Base-by-base conservation (phyloP, 2,113 vertebrate species). In the Cyanoliseus patagonus region DNA sequence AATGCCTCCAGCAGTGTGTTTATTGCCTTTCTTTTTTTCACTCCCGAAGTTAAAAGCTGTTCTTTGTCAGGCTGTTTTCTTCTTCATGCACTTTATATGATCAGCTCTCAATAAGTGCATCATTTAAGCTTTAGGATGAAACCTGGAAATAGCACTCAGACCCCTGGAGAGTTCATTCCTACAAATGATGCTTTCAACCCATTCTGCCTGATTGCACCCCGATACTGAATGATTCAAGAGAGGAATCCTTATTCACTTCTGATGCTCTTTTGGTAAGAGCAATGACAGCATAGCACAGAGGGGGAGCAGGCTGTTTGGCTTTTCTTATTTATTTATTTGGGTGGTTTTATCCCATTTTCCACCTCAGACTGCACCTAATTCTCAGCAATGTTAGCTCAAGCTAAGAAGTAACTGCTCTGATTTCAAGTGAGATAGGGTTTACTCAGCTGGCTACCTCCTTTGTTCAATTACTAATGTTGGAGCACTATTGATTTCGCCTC, bases 401-500 rank as follows among this genome's bases (percentile, higher is more conserved):
- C 31, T 47, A 70, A 17, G 66, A 92, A 89, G 52, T 89, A 86
- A 92, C 74, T 84, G 74, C 53, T 95, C 74, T 88, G 52, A 86
- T 95, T 97, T 94, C 53, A 89, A 70, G 79, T 59, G 70, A 93
- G 73, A 91, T 72, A 28, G 14, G 28, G 41, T 92, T 96, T 91
- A 89, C 81, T 92, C 81, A 94, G 83, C 74, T 84, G 74, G 64
- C 67, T 94, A 80, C 37, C 86, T 87, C 64, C 42, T 95, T 92
- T 91, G 63, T 59, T 94, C 94, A 87, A 69, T 94, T 95, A 94
- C 92, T 96, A 91, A 94, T 79, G 74, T 69, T 66, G 42, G 46
- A 96, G 37, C 35, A 67, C 33, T 94, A 97, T 92, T 74, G 92
- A 96, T 94, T 94, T 91, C 83, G 39, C 25, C 18, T 89, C 46